Base-by-base conservation (phyloP, 2,797 vertebrate species). In the Lutjanus argentimaculatus region DNA sequence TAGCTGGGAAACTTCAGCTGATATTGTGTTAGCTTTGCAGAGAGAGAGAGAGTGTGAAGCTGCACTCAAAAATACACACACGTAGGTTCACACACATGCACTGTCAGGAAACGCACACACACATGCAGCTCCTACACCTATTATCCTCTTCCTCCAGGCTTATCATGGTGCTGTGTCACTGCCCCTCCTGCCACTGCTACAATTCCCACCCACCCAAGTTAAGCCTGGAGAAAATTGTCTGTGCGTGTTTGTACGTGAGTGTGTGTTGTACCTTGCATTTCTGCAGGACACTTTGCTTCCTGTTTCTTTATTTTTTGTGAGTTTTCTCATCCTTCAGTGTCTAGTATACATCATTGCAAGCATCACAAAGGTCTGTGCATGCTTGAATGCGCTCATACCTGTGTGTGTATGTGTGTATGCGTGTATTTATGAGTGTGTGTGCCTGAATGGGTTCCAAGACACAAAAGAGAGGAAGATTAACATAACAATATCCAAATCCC, bases 401-500 rank as follows among this genome's bases (percentile, higher is more conserved):
- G 72, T 69, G 52, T 45, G 46, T 62, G 3, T 61, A 45, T 40
- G 12, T 30, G 30, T 65, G 57, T 67, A 58, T 42, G 42, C 49
- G 40, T 58, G 15, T 68, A 64, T 46, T 40, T 57, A 7, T 17
- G 6, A 10, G 71, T 76, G 17, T 58, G 57, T 57, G 10, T 46
- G 42, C 72, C 51, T 81, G 72, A 80, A 85, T 82, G 36, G 36
- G 73, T 55, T 84, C 77, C 64, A 80, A 85, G 75, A 84, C 21
- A 73, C 75, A 75, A 90, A 86, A 87, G 74, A 85, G 71, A 77
- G 72, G 22, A 77, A 91, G 89, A 91, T 93, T 92, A 94, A 86
- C 78, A 85, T 58, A 82, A 90, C 81, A 87, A 89, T 88, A 79
- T 88, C 84, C 76, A 90, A 90, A 92, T 92, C 90, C 88, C 65